Conservation (phyloP, 2,888 invertebrate species). For the Dimorphilus gyrociliatus region DNA sequence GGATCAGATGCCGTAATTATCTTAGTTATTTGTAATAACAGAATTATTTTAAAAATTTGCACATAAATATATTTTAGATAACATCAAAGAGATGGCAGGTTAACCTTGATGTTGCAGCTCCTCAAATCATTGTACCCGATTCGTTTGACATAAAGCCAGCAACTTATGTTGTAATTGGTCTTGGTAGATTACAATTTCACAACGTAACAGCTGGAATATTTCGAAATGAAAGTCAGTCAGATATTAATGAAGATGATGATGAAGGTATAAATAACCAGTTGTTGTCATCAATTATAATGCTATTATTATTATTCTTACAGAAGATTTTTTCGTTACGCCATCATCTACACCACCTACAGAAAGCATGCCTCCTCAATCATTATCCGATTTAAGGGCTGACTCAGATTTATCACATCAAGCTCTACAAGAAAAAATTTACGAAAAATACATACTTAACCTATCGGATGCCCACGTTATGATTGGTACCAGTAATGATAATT, state of each 20-base stretch:
- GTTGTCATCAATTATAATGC: neutral
- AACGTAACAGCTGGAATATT: too few species aligned
- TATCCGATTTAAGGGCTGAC: slow-evolving; percentile 10
- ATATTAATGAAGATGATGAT: slow-evolving; percentile 12
- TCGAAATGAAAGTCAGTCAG: too few species aligned
- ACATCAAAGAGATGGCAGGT: slow-evolving; percentile 53
- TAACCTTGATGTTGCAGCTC: slow-evolving; percentile 76
- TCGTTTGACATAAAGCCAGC: slow-evolving; percentile 32
- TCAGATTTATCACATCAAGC: slow-evolving; percentile 19
- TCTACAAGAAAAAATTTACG: slow-evolving; percentile 54
- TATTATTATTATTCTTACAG: slow-evolving; percentile 12
- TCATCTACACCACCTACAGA: slow-evolving; percentile 37
- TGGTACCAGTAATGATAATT: slow-evolving; percentile 70
- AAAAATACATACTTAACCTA: slow-evolving; percentile 53
- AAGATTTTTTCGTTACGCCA: slow-evolving; percentile 39
- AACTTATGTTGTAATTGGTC: slow-evolving; percentile 57
- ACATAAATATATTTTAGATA: slow-evolving; percentile 10
- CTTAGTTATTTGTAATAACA: slow-evolving; percentile 2
- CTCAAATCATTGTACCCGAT: slow-evolving; percentile 75
- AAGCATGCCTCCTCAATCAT: slow-evolving; percentile 6
- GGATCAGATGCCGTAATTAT: slow-evolving; percentile 10
- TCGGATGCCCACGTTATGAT: slow-evolving; percentile 69
- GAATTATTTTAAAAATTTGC: neutral
- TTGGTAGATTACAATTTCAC: slow-evolving; percentile 60
- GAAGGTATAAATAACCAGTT: slow-evolving; percentile 1